A percentile compares a stretch with the other conserved stretches of the same genome.
phyloP scores from a whole-genome alignment of 2,888 invertebrate genomes.

The Troilus luridus region DNA sequence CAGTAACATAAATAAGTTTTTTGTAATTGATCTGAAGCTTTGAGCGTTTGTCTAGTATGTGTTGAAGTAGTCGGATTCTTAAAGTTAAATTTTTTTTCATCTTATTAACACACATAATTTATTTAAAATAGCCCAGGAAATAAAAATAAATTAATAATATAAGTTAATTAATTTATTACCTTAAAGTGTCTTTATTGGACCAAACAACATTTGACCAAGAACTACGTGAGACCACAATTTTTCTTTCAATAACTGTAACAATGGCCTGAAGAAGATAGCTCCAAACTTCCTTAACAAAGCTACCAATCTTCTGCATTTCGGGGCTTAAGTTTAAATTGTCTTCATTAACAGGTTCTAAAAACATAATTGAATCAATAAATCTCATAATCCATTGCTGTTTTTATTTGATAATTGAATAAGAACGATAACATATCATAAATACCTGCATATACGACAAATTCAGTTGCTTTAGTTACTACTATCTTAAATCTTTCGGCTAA shows the following conservation, averaged over 20 bases:
- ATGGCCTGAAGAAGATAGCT: conserved; percentile 60
- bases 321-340: conserved; percentile 40
- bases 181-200: conserved; percentile 66
- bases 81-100: neutral
- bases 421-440: neutral
- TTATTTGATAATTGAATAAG: neutral
- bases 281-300: conserved; percentile 63
- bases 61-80: no score
- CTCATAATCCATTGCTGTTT: no score
- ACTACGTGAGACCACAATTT: conserved; percentile 64
- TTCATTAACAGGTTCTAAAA: conserved; percentile 62
- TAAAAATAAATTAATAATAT: neutral
- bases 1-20: no score
- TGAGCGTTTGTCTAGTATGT: no score
- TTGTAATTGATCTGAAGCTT: no score
- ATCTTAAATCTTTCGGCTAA: conserved; percentile 73
- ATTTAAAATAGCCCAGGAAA: neutral
- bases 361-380: neutral
- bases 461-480: conserved; percentile 72
- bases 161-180: conserved; percentile 61
- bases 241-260: conserved; percentile 63
- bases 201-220: conserved; percentile 66
- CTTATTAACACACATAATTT: neutral
- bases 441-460: conserved; percentile 70
- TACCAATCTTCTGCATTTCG: conserved; percentile 60